Evolutionary conservation across 2,888 invertebrate genomes (phyloP), one percentile per base, ranked within the genome.

Genomic region (Rhogogaster chlorosoma): DNA sequence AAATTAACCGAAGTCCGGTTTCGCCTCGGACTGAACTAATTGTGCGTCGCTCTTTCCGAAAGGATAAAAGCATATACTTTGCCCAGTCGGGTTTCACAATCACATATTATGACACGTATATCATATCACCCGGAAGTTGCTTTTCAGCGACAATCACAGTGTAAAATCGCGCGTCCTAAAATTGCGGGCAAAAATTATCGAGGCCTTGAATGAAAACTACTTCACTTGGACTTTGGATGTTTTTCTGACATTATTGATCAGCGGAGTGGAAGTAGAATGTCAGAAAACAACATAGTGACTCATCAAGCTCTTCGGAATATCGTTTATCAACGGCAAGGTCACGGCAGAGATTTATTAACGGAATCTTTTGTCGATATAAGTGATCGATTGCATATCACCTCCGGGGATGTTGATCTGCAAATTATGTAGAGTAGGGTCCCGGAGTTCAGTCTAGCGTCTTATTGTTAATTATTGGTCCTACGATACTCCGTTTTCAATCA

Each of bases 51-150:
- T 32, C 5, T 26, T 26, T 32, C 67, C 32, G 67, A 29, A 4
- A 38, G 10, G 42, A 71, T 42, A 36, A 5, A 36, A 71, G n/a
- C 38, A 22, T 38, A 36, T 38, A 36, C n/a, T 22, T 71, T 10
- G n/a, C 32, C 32, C 38, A 38, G 42, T 38, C 71, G 22, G 10
- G 9, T 36, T 22, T 67, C 6, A 15, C n/a, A n/a, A n/a, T n/a
- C n/a, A n/a, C n/a, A n/a, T n/a, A n/a, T 3, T 67, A 15, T 29
- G 18, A 32, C 29, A 71, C 71, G 71, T 38, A n/a, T 10, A 42
- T 38, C 71, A 36, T 38, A 71, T 71, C 42, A 22, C 18, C 38
- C 38, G 71, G 71, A 71, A 71, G 71, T 22, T 71, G 71, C 71
- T 22, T 71, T 71, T 42, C 22, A 42, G 71, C 71, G 71, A 38